Evolutionary conservation across 2,797 vertebrate genomes (phyloP), one percentile per base, ranked within the genome.

Genomic region (Loriculus beryllinus): DNA sequence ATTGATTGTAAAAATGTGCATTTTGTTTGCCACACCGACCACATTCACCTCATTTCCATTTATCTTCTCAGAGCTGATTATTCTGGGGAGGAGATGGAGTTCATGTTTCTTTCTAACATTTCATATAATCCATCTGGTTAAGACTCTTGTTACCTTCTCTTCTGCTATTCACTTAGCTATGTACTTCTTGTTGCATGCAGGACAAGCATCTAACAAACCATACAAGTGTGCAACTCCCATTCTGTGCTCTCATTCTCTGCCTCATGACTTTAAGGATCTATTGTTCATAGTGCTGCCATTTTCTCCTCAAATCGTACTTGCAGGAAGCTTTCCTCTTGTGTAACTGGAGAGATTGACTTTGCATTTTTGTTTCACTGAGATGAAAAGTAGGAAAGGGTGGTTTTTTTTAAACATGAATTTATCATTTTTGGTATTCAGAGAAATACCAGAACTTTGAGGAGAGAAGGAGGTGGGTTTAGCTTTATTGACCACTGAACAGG

Each of bases 111-210:
- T 65, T 54, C n/a, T 89, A 83, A 88, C n/a, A 19, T 31, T 75
- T 68, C 67, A 79, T 9, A 9, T 47, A 43, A 39, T 51, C 65
- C 28, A 25, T 75, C 69, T 81, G 39, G 29, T 92, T 65, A 60
- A 74, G 39, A 49, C n/a, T 64, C 59, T 68, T 68, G 37, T 79
- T 92, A 37, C 42, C 54, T 75, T 64, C 42, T 85, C 49, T 88
- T 70, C 59, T 82, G 49, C 49, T 52, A 0, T 59, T 86, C 67
- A 45, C n/a, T 47, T 54, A 67, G 33, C 40, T 86, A 29, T 52
- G 35, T 80, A 17, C 35, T 60, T 76, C 77, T 39, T 88, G 56
- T 71, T 89, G 90, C 87, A 86, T 80, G 91, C 25, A 69, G 76
- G 43, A 40, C 47, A 51, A 88, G 31, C 76, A 63, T 65, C 72